Conservation (phyloP, 2,888 invertebrate species). For the Athrips mouffetella region DNA sequence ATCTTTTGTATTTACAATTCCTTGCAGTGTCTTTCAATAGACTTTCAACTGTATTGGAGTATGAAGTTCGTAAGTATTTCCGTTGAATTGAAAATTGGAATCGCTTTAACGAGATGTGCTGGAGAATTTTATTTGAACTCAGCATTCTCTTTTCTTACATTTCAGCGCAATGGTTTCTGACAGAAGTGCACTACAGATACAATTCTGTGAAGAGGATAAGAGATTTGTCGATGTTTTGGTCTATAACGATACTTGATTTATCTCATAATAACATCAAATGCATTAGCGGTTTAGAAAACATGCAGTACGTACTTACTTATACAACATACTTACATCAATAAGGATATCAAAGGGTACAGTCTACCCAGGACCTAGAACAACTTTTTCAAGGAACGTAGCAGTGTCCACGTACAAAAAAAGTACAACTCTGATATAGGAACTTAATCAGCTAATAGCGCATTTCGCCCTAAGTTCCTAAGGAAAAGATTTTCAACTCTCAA, state of each 20-base stretch:
- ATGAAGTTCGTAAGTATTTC: conserved; percentile 64
- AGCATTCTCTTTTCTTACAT: conserved; percentile 23
- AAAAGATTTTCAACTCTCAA: too few relatives aligned
- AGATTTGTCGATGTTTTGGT: conserved; percentile 79
- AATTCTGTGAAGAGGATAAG: conserved; percentile 75
- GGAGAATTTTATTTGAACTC: background rate
- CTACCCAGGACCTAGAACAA: too few relatives aligned
- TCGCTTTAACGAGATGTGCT: background rate
- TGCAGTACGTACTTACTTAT: conserved; percentile 66
- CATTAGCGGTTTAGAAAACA: conserved; percentile 73
- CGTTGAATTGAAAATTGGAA: conserved; percentile 20
- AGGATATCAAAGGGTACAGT: too few relatives aligned
- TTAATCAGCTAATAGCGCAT: too few relatives aligned
- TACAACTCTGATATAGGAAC: too few relatives aligned
- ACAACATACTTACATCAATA: too few relatives aligned
- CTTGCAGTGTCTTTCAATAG: conserved; percentile 77
- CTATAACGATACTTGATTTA: conserved; percentile 78
- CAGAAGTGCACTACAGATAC: conserved; percentile 78
- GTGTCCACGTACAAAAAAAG: too few relatives aligned
- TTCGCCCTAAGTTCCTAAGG: too few relatives aligned
- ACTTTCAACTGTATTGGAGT: conserved; percentile 71
- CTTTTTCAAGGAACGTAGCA: too few relatives aligned
- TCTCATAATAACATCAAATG: conserved; percentile 79
- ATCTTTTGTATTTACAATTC: conserved; percentile 76
- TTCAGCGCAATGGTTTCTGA: conserved; percentile 79